Evolutionary conservation across 1,140 invertebrate genomes (phyloP).

Genomic region (Bombyx mandarina): DNA sequence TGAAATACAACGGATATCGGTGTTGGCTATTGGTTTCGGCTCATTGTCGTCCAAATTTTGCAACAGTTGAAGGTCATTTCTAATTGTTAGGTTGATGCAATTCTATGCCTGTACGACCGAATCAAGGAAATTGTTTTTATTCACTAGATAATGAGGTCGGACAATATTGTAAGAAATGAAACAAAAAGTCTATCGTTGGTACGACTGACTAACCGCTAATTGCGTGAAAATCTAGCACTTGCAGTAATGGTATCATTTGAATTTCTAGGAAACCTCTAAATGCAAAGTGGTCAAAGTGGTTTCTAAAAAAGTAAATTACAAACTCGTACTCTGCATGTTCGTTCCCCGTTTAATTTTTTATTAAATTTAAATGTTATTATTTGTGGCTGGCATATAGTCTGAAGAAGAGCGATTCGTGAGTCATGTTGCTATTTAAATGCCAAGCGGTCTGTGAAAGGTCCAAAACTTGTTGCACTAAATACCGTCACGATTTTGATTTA

Average conservation of each 20-base stretch:
- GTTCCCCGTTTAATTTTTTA: too few relatives aligned
- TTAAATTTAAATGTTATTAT: too few relatives aligned
- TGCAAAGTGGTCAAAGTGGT: not conserved
- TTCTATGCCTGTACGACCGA: conserved; percentile 18
- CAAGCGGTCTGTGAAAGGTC: conserved; percentile 47
- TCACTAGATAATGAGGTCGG: conserved; percentile 44
- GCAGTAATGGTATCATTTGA: conserved; percentile 6
- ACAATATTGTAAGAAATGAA: conserved; percentile 38
- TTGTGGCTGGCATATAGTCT: too few relatives aligned
- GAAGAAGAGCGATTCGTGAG: too few relatives aligned
- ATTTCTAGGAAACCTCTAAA: conserved; percentile 5
- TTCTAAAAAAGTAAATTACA: too few relatives aligned
- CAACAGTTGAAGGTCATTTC: conserved; percentile 45
- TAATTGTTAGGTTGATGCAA: conserved; percentile 39
- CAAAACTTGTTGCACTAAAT: conserved; percentile 37
- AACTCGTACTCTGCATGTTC: too few relatives aligned
- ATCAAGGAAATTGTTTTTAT: conserved; percentile 44
- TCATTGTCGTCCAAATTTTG: conserved; percentile 16
- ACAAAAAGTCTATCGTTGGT: conserved; percentile 37
- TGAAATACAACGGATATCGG: too few relatives aligned
- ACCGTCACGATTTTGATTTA: conserved; percentile 43
- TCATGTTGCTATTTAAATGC: conserved; percentile 31
- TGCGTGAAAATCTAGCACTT: conserved; percentile 27
- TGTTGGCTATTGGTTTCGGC: not conserved
- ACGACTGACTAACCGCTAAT: conserved; percentile 38